These are phyloP conservation scores for Hydraecia micacea DNA, from an alignment of 2,888 invertebrate genomes.

Conservation along the genomic window DNA sequence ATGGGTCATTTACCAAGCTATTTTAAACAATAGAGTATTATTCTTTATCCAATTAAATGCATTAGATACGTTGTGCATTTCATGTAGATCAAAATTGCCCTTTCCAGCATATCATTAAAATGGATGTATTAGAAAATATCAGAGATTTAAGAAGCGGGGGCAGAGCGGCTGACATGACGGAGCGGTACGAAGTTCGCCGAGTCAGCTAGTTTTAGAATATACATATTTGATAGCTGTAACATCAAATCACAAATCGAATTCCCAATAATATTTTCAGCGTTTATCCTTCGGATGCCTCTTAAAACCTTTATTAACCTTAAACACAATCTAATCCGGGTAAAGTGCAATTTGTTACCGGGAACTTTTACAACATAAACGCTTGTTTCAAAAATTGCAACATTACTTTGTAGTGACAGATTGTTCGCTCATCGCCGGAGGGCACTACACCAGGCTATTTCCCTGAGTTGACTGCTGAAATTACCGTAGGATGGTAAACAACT, in stretches of 20 bases:
- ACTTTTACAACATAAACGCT: neutral
- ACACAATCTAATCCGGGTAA: too few species aligned
- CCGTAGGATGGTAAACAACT: conserved; percentile 51
- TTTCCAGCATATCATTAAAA: too few species aligned
- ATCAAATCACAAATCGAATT: neutral
- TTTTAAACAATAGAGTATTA: too few species aligned
- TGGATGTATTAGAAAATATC: too few species aligned
- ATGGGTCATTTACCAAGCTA: too few species aligned
- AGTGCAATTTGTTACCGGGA: neutral
- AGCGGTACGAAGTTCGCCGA: too few species aligned
- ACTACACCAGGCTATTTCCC: conserved; percentile 43
- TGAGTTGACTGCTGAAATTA: conserved; percentile 54
- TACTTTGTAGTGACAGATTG: conserved; percentile 50
- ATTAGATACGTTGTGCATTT: too few species aligned
- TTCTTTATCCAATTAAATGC: too few species aligned
- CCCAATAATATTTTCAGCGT: neutral
- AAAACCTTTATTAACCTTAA: neutral
- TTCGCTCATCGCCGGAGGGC: conserved; percentile 35
- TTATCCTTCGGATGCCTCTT: neutral
- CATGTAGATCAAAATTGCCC: too few species aligned
- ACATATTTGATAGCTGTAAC: neutral
- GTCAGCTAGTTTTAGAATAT: neutral
- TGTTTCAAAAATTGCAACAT: conserved; percentile 38
- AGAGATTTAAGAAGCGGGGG: too few species aligned
- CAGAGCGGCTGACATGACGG: too few species aligned